Percentiles rank a stretch among this genome's conserved stretches.
Conservation (phyloP, 2,888 invertebrate genomes). For the Calameuta filiformis region DNA sequence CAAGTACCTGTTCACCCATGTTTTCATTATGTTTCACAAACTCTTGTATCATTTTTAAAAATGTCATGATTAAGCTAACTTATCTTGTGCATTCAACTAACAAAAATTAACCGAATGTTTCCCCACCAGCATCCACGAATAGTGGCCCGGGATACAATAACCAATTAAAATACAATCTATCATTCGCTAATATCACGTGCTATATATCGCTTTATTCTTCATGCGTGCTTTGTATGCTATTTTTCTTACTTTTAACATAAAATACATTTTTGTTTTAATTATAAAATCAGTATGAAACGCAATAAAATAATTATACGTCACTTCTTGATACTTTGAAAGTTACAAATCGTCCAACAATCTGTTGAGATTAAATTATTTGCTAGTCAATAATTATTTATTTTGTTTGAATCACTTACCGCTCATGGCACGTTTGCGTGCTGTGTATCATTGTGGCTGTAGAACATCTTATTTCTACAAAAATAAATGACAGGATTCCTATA, state of each 20-base stretch:
- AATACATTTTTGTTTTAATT: background rate
- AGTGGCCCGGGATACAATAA: background rate
- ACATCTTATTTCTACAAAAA: background rate
- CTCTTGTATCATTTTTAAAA: no score
- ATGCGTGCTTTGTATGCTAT: background rate
- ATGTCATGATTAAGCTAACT: background rate
- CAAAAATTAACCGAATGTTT: background rate
- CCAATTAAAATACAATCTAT: background rate
- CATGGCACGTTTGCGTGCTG: background rate
- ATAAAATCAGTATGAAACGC: no score
- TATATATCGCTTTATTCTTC: background rate
- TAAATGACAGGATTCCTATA: background rate
- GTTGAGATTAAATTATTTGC: background rate
- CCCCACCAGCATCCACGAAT: background rate
- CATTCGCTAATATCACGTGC: background rate
- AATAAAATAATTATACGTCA: no score
- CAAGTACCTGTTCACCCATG: background rate
- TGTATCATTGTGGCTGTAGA: background rate
- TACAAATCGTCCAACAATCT: background rate
- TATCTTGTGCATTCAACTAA: background rate
- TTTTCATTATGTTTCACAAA: background rate
- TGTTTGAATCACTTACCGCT: background rate
- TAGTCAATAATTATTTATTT: background rate
- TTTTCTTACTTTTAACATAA: background rate
- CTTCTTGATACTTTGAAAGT: background rate